Evolutionary conservation across 2,797 vertebrate species (phyloP), one percentile per base, ranked within the genome.

Genomic region (Lutjanus campechanus): DNA sequence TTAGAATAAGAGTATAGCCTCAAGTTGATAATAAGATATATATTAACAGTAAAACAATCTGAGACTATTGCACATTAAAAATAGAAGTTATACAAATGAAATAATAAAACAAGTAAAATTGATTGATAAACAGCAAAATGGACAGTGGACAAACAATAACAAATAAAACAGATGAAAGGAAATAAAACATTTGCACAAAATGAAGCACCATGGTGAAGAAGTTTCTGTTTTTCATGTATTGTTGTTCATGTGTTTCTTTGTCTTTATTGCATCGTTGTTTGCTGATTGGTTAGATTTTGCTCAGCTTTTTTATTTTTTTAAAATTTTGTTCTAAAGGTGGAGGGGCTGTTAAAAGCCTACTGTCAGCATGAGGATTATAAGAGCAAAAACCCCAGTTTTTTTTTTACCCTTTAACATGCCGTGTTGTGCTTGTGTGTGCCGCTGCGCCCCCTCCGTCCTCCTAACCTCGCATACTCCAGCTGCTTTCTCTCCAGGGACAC

Each of bases 361-460:
- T 41, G 29, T 1, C 7, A 56, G 19, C 16, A 8, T 44, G 17
- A 54, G 16, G 36, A 59, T 36, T 29, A 3, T 46, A 20, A 44
- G 7, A 43, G 55, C 20, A 49, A 58, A 46, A 36, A 22, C 11
- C 51, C 29, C 55, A 17, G 16, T 12, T 29, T 11, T 4, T 0
- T 8, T 11, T 4, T 0, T 8, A 16, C 22, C 19, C 10, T 36
- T 25, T 2, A 1, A 62, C 22, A 25, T 68, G 17, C 7, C 8
- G 3, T 11, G 20, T 50, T 46, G 44, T 22, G 56, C 43, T 1
- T 20, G 1, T 58, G 5, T 62, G 64, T 36, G 22, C 47, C 6
- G 12, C 66, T 83, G 78, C 85, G 62, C 70, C 75, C 56, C 73
- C 16, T 55, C 72, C 0, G 60, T 69, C 49, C 58, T 49, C 50